These are phyloP conservation scores for Anas capensis DNA, from an alignment of 2,797 vertebrate species.

Conservation along the genomic window DNA sequence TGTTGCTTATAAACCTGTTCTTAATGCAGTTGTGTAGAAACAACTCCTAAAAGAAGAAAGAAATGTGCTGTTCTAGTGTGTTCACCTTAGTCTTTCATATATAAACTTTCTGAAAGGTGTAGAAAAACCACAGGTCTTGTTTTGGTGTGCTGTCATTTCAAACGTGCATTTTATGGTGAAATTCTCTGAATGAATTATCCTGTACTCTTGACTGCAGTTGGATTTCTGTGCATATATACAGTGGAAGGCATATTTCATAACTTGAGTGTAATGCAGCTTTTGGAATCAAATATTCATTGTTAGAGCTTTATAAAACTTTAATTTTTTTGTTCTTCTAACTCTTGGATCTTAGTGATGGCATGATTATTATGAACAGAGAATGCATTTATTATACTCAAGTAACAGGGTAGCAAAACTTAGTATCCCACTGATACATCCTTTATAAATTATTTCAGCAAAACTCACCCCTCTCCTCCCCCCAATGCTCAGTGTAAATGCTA, in stretches of 20 bases:
- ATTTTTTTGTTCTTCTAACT: background rate
- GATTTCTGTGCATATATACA: background rate
- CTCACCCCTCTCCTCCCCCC: background rate
- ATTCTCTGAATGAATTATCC: background rate
- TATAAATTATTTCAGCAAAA: slow-evolving; percentile 13
- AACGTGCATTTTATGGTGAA: background rate
- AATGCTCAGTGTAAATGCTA: slow-evolving; percentile 34
- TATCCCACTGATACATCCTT: background rate
- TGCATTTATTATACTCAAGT: background rate
- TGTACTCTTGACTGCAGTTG: background rate
- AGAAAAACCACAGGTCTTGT: background rate
- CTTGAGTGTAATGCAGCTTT: background rate
- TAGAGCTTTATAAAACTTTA: background rate
- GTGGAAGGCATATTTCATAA: background rate
- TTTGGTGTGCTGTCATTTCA: background rate
- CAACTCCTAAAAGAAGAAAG: background rate
- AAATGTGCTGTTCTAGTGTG: background rate
- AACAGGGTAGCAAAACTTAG: background rate
- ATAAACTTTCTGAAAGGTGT: background rate
- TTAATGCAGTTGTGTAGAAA: background rate
- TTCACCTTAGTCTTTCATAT: background rate
- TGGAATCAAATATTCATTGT: background rate
- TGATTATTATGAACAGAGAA: background rate
- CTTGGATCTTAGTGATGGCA: background rate
- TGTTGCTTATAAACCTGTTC: background rate